Percentiles rank a stretch among this genome's conserved stretches.
Conservation (phyloP, 37 sponge, comb jelly and placozoan species). For the Eunapius fragilis region DNA sequence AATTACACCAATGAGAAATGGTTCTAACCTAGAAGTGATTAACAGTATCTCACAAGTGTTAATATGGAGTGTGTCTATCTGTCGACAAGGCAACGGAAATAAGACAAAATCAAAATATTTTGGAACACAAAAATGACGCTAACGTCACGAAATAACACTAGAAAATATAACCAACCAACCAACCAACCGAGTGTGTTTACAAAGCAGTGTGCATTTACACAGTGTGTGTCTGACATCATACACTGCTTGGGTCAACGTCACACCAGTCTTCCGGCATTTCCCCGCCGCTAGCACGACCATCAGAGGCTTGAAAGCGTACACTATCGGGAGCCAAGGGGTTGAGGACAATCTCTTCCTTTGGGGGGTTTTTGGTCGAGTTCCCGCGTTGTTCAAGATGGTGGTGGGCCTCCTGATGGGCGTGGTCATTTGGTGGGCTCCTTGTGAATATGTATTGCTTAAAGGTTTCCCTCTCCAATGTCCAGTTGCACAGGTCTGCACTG, state of each 20-base stretch:
- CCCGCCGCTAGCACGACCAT: background rate
- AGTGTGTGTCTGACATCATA: background rate
- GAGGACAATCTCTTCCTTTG: background rate
- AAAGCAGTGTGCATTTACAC: background rate
- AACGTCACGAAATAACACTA: background rate
- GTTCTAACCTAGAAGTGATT: too few relatives aligned
- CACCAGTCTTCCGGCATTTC: background rate
- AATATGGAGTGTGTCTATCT: too few relatives aligned
- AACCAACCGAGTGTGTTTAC: too few relatives aligned
- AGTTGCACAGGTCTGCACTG: conserved; percentile 34
- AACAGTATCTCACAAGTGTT: too few relatives aligned
- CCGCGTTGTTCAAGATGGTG: background rate
- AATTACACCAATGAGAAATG: too few relatives aligned
- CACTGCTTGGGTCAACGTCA: background rate
- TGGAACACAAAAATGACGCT: background rate
- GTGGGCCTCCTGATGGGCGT: background rate
- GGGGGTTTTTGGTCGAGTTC: background rate
- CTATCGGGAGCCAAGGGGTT: background rate
- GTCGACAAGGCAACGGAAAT: too few relatives aligned
- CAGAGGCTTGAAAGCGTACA: background rate
- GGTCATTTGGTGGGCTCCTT: background rate
- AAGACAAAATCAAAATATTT: background rate
- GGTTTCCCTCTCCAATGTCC: background rate
- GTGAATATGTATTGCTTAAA: background rate
- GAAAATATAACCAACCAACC: too few relatives aligned